Base-by-base conservation (phyloP, 2,113 vertebrate species). In the Cardinalis cardinalis region DNA sequence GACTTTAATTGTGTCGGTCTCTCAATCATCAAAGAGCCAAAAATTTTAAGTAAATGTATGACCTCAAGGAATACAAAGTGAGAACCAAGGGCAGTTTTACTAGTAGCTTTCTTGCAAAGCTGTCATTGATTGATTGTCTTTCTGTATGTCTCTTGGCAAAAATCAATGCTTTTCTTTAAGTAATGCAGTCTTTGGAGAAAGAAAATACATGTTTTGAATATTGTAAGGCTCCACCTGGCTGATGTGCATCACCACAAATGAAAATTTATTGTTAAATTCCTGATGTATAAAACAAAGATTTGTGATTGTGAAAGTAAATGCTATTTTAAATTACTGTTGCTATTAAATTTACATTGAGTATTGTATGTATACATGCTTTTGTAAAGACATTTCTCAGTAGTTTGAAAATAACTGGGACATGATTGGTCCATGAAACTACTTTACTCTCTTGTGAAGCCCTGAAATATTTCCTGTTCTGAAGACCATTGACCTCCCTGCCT, bases 61-160 rank as follows among this genome's bases (percentile, higher is more conserved):
- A 84, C 59, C 46, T 79, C 36, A 85, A 93, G 66, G 59, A 95
- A 92, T 74, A 55, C 10, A 77, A 75, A 77, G 31, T 43, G 20
- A 91, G 83, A 91, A 73, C 18, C 3, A 78, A 86, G 14, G 21
- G 25, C 60, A 51, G 25, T 92, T 90, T 78, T 81, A 63, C n/a
- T 68, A 56, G 74, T 44, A 70, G 46, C 43, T 91, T 91, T 84
- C 59, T 86, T 90, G 63, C 43, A 94, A 87, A 88, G 24, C 31
- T 95, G 82, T 94, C 90, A 80, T 88, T 95, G 85, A 97, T 89
- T 87, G 69, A 95, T 96, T 88, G 73, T 87, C 31, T 92, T 93
- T 90, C 73, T 90, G 34, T 88, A 91, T 90, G 87, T 91, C 82
- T 90, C 41, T 55, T 87, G 71, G 89, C 76, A 95, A 92, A 96